Evolutionary conservation across 2,113 vertebrate species (phyloP), one percentile per base, ranked within the genome.

Genomic region (Macroglossus sobrinus): DNA sequence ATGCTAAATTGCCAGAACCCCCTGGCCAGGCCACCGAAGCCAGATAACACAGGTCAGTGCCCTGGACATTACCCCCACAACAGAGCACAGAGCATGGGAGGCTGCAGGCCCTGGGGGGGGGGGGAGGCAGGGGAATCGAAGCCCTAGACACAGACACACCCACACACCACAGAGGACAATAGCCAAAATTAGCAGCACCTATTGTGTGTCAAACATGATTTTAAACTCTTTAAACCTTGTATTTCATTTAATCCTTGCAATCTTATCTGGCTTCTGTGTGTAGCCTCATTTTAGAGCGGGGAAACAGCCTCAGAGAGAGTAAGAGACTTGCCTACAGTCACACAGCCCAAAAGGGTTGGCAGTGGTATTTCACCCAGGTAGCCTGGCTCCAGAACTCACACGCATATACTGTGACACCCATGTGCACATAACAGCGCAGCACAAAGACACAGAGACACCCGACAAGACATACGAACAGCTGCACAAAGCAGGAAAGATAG

Each of bases 11-110:
- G 47, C 97, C 97, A 97, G 97, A 96, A 45, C 7, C 64, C 84
- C 76, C 50, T 59, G 72, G 45, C 76, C 91, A 59, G 95, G 96
- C 91, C 92, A 47, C 47, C 86, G 85, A 93, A 81, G 89, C 72
- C 69, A 68, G 97, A 96, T 98, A 98, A 95, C 74, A 78, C 84
- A 81, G 96, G 95, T 97, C 97, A 97, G 55, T 74, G 92, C 18
- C 93, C 97, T 71, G 64, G 55, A 59, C 5, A 9, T 86, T 82
- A n/a, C 78, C 35, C 40, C 69, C 24, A 30, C 4, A 50, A 22
- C 14, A 1, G 59, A 69, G 45, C 55, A 47, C 47, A 61, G 91
- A 93, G 89, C 30, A 19, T 74, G 94, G 89, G 95, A 94, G 91
- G 89, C 61, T 76, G 66, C 78, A 72, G 68, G 61, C 91, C 22